Conservation (phyloP, 2,113 vertebrate genomes). For the Halcyon malimbica region DNA sequence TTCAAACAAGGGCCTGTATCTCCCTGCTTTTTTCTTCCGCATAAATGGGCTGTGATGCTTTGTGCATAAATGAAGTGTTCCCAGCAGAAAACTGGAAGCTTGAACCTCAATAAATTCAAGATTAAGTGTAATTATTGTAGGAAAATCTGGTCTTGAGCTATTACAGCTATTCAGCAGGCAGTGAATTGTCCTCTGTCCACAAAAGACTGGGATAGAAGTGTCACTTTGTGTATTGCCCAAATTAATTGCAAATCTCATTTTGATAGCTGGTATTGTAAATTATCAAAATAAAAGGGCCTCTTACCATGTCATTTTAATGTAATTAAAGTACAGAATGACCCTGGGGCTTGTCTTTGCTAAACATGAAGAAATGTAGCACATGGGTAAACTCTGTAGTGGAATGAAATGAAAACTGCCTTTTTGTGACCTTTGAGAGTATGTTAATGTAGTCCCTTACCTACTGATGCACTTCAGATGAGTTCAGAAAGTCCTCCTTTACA, state of each 20-base stretch:
- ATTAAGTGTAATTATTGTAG: conserved; percentile 15
- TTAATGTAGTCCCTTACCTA: not conserved
- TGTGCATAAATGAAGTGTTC: not conserved
- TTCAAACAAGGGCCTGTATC: not conserved
- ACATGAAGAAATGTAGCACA: not conserved
- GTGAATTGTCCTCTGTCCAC: conserved; percentile 8
- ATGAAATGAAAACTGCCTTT: not conserved
- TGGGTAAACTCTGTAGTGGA: not conserved
- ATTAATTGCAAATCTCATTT: conserved; percentile 7
- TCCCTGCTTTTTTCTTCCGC: not conserved
- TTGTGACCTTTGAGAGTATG: not conserved
- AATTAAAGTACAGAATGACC: conserved; percentile 23
- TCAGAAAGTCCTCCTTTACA: not conserved
- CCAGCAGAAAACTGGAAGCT: not conserved
- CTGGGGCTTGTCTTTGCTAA: conserved; percentile 8
- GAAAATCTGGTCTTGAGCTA: not conserved
- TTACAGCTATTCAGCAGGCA: not conserved
- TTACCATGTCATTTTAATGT: not conserved
- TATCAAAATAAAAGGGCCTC: conserved; percentile 13
- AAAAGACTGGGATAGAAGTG: not conserved
- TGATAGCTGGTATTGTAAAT: not conserved
- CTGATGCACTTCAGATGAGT: conserved; percentile 1
- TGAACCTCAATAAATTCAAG: not conserved
- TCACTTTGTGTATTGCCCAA: conserved; percentile 23
- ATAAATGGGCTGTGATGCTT: not conserved